Base-by-base conservation (phyloP, 1,140 invertebrate species). In the Pachyrhynchus sulphureomaculatus region DNA sequence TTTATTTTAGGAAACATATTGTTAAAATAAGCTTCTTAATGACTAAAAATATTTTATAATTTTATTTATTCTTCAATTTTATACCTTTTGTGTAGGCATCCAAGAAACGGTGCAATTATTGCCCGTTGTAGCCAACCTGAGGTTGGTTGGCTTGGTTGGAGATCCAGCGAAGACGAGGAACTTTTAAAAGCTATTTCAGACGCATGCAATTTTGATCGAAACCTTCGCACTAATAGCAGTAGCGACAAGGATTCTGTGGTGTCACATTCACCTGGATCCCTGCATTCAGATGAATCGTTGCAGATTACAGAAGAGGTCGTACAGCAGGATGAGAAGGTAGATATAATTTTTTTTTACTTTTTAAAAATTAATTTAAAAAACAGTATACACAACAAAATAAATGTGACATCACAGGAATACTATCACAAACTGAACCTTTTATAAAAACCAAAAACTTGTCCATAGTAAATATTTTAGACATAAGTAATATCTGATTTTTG, bases 61-160 rank as follows among this genome's bases (percentile, higher is more conserved):
- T n/a, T n/a, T n/a, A n/a, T n/a, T n/a, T n/a, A n/a, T n/a, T n/a
- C n/a, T n/a, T n/a, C n/a, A n/a, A n/a, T 13, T 48, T 13, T 29
- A 5, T 51, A 33, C 4, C 21, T 47, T 21, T 24, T 18, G 36
- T 67, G 34, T 17, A 69, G 88, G 64, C 90, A 95, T 74, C 81
- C 83, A 47, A 84, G 82, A 64, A 96, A 93, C 76, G 95, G 95
- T 32, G 93, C 93, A 20, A 92, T 98, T 24, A 88, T 98, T 67
- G 92, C 93, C 1, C 86, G 96, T 10, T 93, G 91, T 21, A 72
- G 70, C 42, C 70, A 72, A 42, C 70, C 70, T 0, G 68, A 72
- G 36, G 70, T 72, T 13, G 94, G 95, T 34, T 95, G 92, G 89
- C 82, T 97, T 4, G 91, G 92, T 41, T 96, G 94, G 93, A 82